phyloP scores from a whole-genome alignment of 2,113 vertebrate species.

The Zapus hudsonius region DNA sequence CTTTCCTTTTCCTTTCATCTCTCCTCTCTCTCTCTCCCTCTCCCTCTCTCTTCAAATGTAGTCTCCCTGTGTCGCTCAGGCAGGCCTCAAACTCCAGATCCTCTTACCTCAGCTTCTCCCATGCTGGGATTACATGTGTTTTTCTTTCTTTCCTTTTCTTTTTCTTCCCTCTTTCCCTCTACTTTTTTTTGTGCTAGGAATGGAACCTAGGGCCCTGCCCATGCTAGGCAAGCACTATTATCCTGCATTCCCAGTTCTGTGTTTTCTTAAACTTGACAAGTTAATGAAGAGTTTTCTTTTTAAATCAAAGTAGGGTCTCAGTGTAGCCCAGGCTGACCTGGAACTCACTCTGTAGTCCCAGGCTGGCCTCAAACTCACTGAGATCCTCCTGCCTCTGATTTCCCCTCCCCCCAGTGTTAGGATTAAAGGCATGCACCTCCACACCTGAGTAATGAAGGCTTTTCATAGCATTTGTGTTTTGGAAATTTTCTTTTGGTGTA shows the following conservation, averaged over 20 bases:
- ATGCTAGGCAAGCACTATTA: neutral
- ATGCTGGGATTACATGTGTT: neutral
- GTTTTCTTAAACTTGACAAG: neutral
- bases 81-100: neutral
- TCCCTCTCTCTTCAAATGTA: neutral
- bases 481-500: neutral
- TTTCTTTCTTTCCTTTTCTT: neutral
- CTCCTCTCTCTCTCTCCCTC: neutral
- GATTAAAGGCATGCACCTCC: too few relatives aligned
- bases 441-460: too few relatives aligned
- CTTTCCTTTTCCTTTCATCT: neutral
- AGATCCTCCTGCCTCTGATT: too few relatives aligned
- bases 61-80: neutral
- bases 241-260: neutral
- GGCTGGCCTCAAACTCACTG: too few relatives aligned
- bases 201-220: neutral
- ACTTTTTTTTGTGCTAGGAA: neutral
- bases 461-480: neutral
- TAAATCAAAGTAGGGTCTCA: too few relatives aligned
- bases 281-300: neutral
- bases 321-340: too few relatives aligned
- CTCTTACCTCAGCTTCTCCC: neutral
- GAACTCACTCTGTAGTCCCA: too few relatives aligned
- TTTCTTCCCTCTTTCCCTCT: neutral
- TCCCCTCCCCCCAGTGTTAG: too few relatives aligned